Conservation (phyloP, 1,140 invertebrate species). For the Cherax quadricarinatus region DNA sequence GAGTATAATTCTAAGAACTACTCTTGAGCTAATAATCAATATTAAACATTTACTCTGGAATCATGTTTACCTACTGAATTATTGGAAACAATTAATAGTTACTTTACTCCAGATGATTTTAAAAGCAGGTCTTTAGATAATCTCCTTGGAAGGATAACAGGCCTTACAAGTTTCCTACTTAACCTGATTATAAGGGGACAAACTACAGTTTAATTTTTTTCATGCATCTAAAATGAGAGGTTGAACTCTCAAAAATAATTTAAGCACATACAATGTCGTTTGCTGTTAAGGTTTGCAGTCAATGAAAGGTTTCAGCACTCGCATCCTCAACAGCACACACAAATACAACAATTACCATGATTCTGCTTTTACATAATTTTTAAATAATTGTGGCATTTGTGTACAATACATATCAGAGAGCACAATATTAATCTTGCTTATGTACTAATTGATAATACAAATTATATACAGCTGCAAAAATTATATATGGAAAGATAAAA, state of each 20-base stretch:
- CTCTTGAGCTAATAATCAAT: background rate
- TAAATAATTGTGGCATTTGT: constrained; percentile 19
- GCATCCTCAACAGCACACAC: constrained; percentile 29
- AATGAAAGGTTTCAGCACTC: background rate
- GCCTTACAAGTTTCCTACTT: constrained; percentile 43
- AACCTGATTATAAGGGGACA: constrained; percentile 25
- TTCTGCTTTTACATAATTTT: background rate
- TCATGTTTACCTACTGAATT: background rate
- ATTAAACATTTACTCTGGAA: constrained; percentile 1
- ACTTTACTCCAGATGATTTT: background rate
- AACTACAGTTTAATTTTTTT: constrained; percentile 11
- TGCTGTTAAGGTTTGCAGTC: constrained; percentile 18
- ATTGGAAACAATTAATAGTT: background rate
- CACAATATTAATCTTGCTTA: constrained; percentile 5
- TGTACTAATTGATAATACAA: constrained; percentile 19
- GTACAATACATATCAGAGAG: constrained; percentile 18
- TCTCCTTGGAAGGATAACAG: constrained; percentile 42
- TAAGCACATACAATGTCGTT: constrained; percentile 22
- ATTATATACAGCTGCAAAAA: constrained; percentile 47
- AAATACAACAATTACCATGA: constrained; percentile 6
- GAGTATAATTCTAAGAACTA: background rate
- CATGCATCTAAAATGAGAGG: constrained; percentile 29
- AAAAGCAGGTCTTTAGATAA: constrained; percentile 19
- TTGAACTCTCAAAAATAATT: constrained; percentile 6
- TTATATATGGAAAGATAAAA: constrained; percentile 49